These are phyloP conservation scores for Hippocampus kuda DNA, from an alignment of 2,797 vertebrate species.

Conservation along the genomic window DNA sequence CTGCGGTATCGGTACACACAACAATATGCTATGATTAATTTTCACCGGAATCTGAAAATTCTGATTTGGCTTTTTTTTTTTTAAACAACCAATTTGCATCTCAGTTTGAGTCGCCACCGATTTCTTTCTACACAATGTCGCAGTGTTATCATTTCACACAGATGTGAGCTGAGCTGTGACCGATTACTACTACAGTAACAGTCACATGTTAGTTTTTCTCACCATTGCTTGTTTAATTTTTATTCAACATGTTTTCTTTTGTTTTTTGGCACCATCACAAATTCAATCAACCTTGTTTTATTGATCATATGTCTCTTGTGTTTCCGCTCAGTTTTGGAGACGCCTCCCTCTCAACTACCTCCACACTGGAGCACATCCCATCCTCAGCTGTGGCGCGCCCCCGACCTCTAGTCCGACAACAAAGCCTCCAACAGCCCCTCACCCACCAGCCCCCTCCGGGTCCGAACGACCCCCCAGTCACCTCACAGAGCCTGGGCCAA, in stretches of 20 bases:
- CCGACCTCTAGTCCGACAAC: slow-evolving; percentile 90
- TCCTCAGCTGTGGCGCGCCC: slow-evolving; percentile 85
- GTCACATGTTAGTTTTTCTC: slow-evolving; percentile 10
- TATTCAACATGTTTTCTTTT: not conserved
- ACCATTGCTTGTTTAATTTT: not conserved
- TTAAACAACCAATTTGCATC: too few species aligned
- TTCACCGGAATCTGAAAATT: too few species aligned
- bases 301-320: slow-evolving; percentile 19
- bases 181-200: not conserved
- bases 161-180: not conserved
- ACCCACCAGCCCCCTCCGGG: slow-evolving; percentile 86
- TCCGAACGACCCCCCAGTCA: slow-evolving; percentile 88
- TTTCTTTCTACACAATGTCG: not conserved
- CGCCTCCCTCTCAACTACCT: slow-evolving; percentile 81
- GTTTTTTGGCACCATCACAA: not conserved
- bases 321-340: slow-evolving; percentile 58
- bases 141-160: not conserved
- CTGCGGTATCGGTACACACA: too few species aligned
- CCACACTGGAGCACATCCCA: slow-evolving; percentile 97
- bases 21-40: too few species aligned
- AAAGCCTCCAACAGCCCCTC: slow-evolving; percentile 96
- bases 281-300: slow-evolving; percentile 18
- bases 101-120: too few species aligned
- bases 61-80: too few species aligned
- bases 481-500: slow-evolving; percentile 96